Percentiles rank a stretch among this genome's conserved stretches.
Evolutionary conservation across 2,888 invertebrate species (phyloP).

Genomic region (Gymnocheta viridis): DNA sequence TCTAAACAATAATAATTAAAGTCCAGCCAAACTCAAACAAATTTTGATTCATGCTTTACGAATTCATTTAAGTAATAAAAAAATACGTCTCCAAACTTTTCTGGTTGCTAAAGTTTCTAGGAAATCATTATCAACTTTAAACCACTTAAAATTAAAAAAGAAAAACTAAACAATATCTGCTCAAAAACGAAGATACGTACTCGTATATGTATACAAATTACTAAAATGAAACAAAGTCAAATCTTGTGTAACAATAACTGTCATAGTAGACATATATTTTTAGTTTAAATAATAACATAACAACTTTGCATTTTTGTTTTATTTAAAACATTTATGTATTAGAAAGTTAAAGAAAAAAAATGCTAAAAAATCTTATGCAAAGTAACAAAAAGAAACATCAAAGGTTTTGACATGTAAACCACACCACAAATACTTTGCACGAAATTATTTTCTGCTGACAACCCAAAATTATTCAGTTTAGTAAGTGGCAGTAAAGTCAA

Average conservation of each 20-base stretch:
- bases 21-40: too few species aligned
- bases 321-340: slow-evolving; percentile 19
- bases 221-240: slow-evolving; percentile 50
- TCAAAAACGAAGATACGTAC: background rate
- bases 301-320: slow-evolving; percentile 32
- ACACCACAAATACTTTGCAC: slow-evolving; percentile 18
- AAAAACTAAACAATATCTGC: slow-evolving; percentile 6
- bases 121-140: slow-evolving; percentile 13
- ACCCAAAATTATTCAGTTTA: slow-evolving; percentile 15
- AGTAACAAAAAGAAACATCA: background rate
- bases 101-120: background rate
- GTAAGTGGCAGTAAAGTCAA: slow-evolving; percentile 20
- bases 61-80: background rate
- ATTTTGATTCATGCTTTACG: too few species aligned
- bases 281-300: background rate
- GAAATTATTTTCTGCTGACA: background rate
- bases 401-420: slow-evolving; percentile 38
- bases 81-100: background rate
- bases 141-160: slow-evolving; percentile 8
- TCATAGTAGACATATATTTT: slow-evolving; percentile 23
- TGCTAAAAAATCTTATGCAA: background rate
- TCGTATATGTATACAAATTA: too few species aligned
- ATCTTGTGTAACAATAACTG: slow-evolving; percentile 61
- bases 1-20: too few species aligned
- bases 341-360: background rate